Evolutionary conservation across 2,113 vertebrate species (phyloP).

Genomic region (Tauraco erythrolophus): DNA sequence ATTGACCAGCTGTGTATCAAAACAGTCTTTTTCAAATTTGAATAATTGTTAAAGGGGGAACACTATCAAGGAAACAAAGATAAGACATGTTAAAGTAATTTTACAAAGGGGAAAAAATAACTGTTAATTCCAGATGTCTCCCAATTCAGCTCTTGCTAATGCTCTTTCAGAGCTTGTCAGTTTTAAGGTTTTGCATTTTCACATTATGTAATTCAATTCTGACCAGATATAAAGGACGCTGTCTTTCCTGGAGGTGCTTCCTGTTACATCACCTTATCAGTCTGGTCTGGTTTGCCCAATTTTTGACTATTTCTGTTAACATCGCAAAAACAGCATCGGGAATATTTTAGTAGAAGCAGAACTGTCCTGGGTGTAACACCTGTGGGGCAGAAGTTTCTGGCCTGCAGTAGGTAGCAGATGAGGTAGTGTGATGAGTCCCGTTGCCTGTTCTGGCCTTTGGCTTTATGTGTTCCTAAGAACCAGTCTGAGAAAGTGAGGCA

Average conservation of each 20-base stretch:
- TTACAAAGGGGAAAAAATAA: neutral
- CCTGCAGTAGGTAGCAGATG: neutral
- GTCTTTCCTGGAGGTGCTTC: neutral
- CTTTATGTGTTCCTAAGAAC: fast-evolving
- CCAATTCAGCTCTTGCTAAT: neutral
- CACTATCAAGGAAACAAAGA: neutral
- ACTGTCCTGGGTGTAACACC: neutral
- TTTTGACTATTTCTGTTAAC: neutral
- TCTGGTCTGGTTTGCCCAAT: neutral
- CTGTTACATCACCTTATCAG: neutral
- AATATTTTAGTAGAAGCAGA: neutral
- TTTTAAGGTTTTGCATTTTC: neutral
- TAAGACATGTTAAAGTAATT: neutral
- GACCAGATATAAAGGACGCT: neutral
- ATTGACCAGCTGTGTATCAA: neutral
- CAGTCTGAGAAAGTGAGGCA: neutral
- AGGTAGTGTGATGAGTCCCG: neutral
- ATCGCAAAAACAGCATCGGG: neutral
- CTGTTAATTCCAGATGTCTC: neutral
- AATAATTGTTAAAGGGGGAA: neutral
- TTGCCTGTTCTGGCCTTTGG: neutral
- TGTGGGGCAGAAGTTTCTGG: neutral
- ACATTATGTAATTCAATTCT: neutral
- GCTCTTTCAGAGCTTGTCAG: neutral
- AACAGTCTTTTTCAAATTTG: neutral